Conservation (phyloP, 37 sponge, comb jelly and placozoan species). For the Haliclona indistincta region DNA sequence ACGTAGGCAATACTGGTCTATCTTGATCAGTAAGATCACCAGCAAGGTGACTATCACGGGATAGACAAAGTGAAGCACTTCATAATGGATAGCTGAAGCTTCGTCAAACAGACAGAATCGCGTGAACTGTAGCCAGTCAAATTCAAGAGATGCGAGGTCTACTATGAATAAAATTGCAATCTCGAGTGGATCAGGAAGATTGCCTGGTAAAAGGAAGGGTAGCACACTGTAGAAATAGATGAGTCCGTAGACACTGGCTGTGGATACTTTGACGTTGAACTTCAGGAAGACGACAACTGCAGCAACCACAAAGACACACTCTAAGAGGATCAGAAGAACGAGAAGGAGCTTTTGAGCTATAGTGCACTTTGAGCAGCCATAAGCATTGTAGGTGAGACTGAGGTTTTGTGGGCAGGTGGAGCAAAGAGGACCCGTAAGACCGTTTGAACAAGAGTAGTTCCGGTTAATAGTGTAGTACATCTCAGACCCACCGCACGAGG, state of each 20-base stretch:
- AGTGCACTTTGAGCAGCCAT: neutral
- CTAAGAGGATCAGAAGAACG: neutral
- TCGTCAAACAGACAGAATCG: neutral
- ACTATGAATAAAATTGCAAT: neutral
- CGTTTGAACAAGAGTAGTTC: neutral
- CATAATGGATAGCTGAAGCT: conserved; percentile 2
- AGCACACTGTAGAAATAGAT: conserved; percentile 7
- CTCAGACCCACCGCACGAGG: neutral
- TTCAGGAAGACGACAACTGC: neutral
- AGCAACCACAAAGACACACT: neutral
- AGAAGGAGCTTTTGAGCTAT: neutral
- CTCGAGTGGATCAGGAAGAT: neutral
- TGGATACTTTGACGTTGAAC: neutral
- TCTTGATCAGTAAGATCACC: neutral
- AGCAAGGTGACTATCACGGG: neutral
- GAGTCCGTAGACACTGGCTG: conserved; percentile 1
- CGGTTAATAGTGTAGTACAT: neutral
- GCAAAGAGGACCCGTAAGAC: conserved; percentile 4
- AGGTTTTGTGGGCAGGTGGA: neutral
- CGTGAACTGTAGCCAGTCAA: neutral
- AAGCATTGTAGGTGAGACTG: conserved; percentile 2
- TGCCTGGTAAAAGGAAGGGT: neutral
- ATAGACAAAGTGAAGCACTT: neutral
- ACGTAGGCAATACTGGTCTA: neutral
- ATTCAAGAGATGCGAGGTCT: neutral